Evolutionary conservation across 2,888 invertebrate species (phyloP), one percentile per base, ranked within the genome.

Genomic region (Cryptocephalus moraei): DNA sequence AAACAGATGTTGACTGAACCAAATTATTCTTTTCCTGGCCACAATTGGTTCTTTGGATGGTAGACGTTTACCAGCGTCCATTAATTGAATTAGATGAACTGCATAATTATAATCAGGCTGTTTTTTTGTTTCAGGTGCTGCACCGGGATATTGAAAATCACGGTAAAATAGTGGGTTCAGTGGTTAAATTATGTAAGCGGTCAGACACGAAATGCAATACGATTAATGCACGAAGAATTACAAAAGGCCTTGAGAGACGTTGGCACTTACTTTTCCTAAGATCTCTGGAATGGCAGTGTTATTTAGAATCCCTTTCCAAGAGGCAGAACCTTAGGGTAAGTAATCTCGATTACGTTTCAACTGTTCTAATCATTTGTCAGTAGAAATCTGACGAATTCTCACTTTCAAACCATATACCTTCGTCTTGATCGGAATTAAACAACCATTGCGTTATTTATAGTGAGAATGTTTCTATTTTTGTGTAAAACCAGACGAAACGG

Each of bases 81-180:
- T 22, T 22, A 22, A 22, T 22, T 22, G 22, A 22, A 22, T 6
- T 22, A 22, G 6, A 22, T 22, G 6, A 22, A 22, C 22, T 22
- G 22, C 22, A n/a, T n/a, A 22, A 22, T 22, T 22, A 22, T 22
- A 22, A 22, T 4, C 6, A 22, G 22, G 22, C 22, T 22, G 22
- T 56, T 54, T 56, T 62, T 54, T 61, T 59, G 56, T 74, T 75
- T 31, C 80, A 93, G 92, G 86, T 86, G 77, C 82, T 92, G 71
- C 91, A 92, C 77, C 82, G 84, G 68, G 91, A 92, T 77, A 91
- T 93, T 73, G 89, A 91, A 80, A 88, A 89, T 72, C 91, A 88
- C 77, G 84, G 86, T 62, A 84, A 86, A 73, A 84, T 86, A 72
- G 88, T 89, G 68, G 79, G 78, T 67, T 83, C 83, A 49, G 82